Conservation (phyloP, 2,113 vertebrate species). For the Chaetorhynchus papuensis region DNA sequence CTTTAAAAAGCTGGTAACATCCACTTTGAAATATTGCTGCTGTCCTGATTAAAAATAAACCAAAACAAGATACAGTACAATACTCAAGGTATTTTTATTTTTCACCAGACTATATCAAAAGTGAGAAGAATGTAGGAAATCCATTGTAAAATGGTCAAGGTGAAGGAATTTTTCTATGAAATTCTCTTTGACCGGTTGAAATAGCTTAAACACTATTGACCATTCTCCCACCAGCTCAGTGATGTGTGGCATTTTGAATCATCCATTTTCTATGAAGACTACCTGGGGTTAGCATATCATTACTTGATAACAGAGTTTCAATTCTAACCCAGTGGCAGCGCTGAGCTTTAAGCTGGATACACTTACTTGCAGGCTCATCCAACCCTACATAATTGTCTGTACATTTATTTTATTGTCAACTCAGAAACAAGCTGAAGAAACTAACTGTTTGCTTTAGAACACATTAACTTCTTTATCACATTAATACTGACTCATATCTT, state of each 20-base stretch:
- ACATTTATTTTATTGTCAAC: conserved; percentile 69
- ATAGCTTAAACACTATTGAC: conserved; percentile 50
- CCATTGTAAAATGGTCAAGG: not conserved
- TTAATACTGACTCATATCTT: conserved; percentile 75
- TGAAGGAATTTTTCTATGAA: not conserved
- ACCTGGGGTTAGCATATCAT: conserved; percentile 22
- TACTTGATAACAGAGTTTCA: conserved; percentile 1
- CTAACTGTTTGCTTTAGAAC: conserved; percentile 63
- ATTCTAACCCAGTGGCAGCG: not conserved
- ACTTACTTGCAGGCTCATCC: conserved; percentile 46
- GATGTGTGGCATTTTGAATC: conserved; percentile 47
- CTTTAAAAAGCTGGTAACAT: not conserved
- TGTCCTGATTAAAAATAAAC: not conserved
- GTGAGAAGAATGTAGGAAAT: not conserved
- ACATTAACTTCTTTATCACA: conserved; percentile 72
- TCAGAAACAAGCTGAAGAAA: conserved; percentile 64
- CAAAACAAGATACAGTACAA: not conserved
- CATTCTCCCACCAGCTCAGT: conserved; percentile 38
- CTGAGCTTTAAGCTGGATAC: conserved; percentile 12
- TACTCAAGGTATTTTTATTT: not conserved
- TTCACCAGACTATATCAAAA: not conserved
- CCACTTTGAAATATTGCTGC: not conserved
- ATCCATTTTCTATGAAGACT: conserved; percentile 40
- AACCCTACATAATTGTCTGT: conserved; percentile 65
- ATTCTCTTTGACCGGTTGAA: conserved; percentile 30